Conservation (phyloP, 92 coral and sea anemone species). For the Phenganax subtilis region DNA sequence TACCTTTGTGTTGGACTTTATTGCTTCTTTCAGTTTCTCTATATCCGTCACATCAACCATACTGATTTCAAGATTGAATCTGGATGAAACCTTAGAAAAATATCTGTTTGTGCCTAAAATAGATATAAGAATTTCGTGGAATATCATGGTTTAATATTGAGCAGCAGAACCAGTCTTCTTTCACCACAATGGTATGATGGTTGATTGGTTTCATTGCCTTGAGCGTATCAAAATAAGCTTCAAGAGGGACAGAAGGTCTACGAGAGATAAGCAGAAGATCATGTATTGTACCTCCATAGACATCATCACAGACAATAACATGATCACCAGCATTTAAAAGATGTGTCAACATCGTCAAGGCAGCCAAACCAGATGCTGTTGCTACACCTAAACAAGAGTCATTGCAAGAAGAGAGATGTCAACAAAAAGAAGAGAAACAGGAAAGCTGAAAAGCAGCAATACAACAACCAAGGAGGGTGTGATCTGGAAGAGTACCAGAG, state of each 20-base stretch:
- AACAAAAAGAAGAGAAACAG: neutral
- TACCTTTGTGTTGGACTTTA: slow-evolving; percentile 89
- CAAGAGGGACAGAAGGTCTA: neutral
- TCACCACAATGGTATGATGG: too few relatives aligned
- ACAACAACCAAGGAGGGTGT: neutral
- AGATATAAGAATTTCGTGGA: neutral
- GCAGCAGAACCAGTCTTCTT: too few relatives aligned
- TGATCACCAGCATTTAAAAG: slow-evolving; percentile 80
- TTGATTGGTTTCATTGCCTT: neutral
- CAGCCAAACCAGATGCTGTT: slow-evolving; percentile 90
- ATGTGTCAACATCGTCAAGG: slow-evolving; percentile 74
- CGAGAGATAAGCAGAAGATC: neutral
- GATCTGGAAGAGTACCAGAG: neutral
- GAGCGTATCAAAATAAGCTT: neutral
- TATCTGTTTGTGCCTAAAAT: slow-evolving; percentile 84
- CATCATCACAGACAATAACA: slow-evolving; percentile 90
- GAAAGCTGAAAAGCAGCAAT: neutral
- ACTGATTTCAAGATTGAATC: slow-evolving; percentile 71
- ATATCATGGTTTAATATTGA: too few relatives aligned
- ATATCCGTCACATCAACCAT: slow-evolving; percentile 64
- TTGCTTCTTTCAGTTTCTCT: slow-evolving; percentile 70
- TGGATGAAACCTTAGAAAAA: slow-evolving; percentile 64
- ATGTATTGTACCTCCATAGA: slow-evolving; percentile 79
- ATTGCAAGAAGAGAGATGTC: neutral
- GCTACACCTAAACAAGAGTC: slow-evolving; percentile 62